Evolutionary conservation across 2,797 vertebrate genomes (phyloP).

Genomic region (Molossus alvarezi): DNA sequence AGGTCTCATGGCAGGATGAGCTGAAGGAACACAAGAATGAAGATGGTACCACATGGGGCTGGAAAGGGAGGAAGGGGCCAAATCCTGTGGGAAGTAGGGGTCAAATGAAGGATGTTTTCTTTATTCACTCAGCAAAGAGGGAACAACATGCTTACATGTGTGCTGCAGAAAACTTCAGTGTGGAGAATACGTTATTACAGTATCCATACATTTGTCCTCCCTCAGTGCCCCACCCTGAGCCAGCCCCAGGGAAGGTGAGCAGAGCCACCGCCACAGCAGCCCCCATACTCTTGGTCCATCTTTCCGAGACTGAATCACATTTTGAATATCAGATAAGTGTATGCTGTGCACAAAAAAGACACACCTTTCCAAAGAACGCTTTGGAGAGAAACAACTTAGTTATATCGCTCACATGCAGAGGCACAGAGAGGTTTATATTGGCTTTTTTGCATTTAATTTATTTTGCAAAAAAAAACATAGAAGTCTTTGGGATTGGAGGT

Average conservation of each 20-base stretch:
- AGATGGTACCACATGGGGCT: background rate
- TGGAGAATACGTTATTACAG: background rate
- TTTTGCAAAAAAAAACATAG: constrained; percentile 78
- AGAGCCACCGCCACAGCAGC: background rate
- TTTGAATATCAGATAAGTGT: constrained; percentile 21
- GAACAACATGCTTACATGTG: background rate
- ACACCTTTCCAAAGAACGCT: constrained; percentile 34
- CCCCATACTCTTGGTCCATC: background rate
- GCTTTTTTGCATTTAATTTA: constrained; percentile 76
- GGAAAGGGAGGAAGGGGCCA: background rate
- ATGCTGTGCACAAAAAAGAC: background rate
- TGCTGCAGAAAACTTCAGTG: background rate
- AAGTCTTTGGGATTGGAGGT: constrained; percentile 74
- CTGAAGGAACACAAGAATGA: background rate
- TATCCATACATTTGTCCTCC: background rate
- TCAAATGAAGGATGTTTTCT: constrained; percentile 37
- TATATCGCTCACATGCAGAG: constrained; percentile 50
- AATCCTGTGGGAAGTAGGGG: background rate
- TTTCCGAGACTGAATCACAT: background rate
- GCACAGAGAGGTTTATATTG: constrained; percentile 46
- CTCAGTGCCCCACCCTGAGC: background rate
- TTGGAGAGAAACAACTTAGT: constrained; percentile 71
- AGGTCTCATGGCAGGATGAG: background rate
- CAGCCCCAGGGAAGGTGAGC: background rate
- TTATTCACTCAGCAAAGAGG: background rate